Percentiles rank a stretch among this genome's conserved stretches.
phyloP scores from a whole-genome alignment of 2,888 invertebrate genomes.

The Halictus ligatus region DNA sequence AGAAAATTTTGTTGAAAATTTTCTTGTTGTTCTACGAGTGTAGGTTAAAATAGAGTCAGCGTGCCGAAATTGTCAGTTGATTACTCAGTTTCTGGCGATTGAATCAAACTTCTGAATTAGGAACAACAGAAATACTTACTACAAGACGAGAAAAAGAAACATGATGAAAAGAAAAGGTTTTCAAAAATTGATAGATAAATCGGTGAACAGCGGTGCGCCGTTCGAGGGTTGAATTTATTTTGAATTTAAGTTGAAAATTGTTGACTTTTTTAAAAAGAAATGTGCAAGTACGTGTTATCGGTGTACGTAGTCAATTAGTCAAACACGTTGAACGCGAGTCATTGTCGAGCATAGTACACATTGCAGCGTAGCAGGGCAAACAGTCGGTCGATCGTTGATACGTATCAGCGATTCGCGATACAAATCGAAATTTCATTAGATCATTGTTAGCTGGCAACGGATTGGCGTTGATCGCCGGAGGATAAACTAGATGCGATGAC shows the following conservation, averaged over 20 bases:
- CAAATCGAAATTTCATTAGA: not conserved
- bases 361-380: not conserved
- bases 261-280: not conserved
- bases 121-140: too few species aligned
- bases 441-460: not conserved
- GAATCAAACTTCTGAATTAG: too few species aligned
- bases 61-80: too few species aligned
- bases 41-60: too few species aligned
- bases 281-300: not conserved
- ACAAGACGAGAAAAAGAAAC: too few species aligned
- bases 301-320: not conserved
- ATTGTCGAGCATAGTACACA: not conserved
- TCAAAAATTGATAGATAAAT: too few species aligned
- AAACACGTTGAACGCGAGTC: not conserved
- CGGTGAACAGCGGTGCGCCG: too few species aligned
- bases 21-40: too few species aligned
- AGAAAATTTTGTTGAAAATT: too few species aligned
- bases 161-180: too few species aligned
- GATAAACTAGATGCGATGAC: not conserved
- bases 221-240: too few species aligned
- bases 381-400: slow-evolving; percentile 3
- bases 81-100: too few species aligned
- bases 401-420: slow-evolving; percentile 14
- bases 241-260: not conserved
- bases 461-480: not conserved